Percentiles rank a stretch among this genome's conserved stretches.
phyloP scores from a whole-genome alignment of 2,888 invertebrate genomes.

The Syrista parreyssii region DNA sequence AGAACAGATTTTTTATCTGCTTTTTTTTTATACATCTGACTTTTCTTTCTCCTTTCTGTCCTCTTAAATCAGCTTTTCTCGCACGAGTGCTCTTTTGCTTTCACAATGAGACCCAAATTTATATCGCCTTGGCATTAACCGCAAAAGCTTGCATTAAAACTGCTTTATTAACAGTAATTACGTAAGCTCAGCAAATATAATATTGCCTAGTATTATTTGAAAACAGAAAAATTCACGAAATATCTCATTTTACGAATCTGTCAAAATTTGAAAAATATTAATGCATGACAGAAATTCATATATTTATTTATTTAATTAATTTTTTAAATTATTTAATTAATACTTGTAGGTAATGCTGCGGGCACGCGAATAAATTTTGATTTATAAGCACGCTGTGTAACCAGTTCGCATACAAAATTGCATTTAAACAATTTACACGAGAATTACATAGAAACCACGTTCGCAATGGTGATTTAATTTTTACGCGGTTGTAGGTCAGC shows the following conservation, averaged over 20 bases:
- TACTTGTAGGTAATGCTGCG: background rate
- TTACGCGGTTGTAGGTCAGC: background rate
- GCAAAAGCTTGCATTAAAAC: background rate
- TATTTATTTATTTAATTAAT: too few species aligned
- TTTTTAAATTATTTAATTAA: too few species aligned
- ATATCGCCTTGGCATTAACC: background rate
- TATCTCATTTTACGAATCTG: background rate
- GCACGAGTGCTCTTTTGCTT: background rate
- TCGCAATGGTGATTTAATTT: background rate
- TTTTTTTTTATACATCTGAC: background rate
- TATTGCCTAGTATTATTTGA: background rate
- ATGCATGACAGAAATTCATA: background rate
- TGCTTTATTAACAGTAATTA: background rate
- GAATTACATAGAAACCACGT: background rate
- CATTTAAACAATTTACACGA: background rate
- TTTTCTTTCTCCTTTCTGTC: background rate
- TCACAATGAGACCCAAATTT: background rate
- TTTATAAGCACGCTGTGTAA: background rate
- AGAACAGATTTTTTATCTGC: background rate
- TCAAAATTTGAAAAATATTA: background rate
- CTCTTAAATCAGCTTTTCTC: background rate
- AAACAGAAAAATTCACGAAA: background rate
- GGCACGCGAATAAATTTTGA: background rate
- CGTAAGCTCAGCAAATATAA: background rate
- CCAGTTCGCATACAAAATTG: background rate